phyloP scores from a whole-genome alignment of 1,140 invertebrate genomes.

The Meloidogyne chitwoodi region DNA sequence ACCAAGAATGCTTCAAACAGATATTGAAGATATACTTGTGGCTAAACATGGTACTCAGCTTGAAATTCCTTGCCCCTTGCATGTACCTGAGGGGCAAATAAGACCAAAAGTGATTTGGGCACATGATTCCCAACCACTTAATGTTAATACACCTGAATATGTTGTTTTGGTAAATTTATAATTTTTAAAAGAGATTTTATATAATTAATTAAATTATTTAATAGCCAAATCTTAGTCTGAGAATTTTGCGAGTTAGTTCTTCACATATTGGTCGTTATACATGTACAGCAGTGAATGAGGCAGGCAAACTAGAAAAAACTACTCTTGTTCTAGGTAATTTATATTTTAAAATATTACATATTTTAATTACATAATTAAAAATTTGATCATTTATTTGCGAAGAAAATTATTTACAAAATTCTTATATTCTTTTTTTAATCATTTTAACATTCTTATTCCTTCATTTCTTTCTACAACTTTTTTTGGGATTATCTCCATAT shows the following conservation, averaged over 20 bases:
- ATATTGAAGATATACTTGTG: conserved; percentile 16
- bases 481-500: background rate
- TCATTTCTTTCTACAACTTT: background rate
- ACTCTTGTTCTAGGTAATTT: conserved; percentile 42
- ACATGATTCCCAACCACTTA: conserved; percentile 48
- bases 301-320: conserved; percentile 44
- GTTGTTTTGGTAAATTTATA: conserved; percentile 54
- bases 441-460: background rate
- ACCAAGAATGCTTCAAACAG: conserved; percentile 27
- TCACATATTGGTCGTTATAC: conserved; percentile 60
- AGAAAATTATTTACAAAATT: background rate
- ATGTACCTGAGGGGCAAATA: conserved; percentile 46
- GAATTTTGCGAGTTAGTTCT: conserved; percentile 61
- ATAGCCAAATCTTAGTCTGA: conserved; percentile 61
- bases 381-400: too few relatives aligned
- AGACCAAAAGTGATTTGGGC: conserved; percentile 57
- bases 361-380: background rate
- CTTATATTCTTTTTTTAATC: background rate
- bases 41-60: conserved; percentile 36
- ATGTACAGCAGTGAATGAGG: conserved; percentile 55
- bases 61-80: conserved; percentile 39
- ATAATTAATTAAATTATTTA: conserved; percentile 13
- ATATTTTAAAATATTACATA: background rate
- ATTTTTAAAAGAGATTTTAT: background rate
- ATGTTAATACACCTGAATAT: conserved; percentile 57